Percentiles rank a stretch among this genome's conserved stretches.
phyloP scores from a whole-genome alignment of 2,113 vertebrate genomes.

The Clarias magur region DNA sequence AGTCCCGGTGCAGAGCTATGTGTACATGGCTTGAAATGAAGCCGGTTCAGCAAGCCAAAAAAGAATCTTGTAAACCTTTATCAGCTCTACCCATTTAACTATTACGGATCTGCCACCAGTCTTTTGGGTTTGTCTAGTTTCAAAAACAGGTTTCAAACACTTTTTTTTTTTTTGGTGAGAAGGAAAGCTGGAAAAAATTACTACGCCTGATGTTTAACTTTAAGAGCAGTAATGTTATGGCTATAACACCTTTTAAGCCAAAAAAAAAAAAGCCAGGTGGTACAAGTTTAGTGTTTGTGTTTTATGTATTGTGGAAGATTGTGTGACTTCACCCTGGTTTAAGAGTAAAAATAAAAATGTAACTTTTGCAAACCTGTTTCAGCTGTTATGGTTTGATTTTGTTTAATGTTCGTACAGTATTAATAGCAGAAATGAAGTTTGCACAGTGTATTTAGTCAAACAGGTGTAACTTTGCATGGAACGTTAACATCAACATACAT shows the following conservation, averaged over 20 bases:
- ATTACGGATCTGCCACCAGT: background rate
- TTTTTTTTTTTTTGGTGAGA: background rate
- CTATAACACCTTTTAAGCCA: background rate
- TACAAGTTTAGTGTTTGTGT: background rate
- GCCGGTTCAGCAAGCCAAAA: background rate
- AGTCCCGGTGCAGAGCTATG: background rate
- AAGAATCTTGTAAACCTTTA: background rate
- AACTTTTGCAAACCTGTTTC: background rate
- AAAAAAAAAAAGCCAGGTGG: background rate
- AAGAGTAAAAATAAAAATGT: too few species aligned
- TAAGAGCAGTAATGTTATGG: background rate
- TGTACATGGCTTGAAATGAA: background rate
- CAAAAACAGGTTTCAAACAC: background rate
- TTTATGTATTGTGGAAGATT: background rate
- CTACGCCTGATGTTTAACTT: background rate
- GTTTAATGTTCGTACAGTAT: background rate
- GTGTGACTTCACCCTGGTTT: background rate
- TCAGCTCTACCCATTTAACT: background rate
- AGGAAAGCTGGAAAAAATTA: background rate
- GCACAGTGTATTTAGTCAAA: background rate
- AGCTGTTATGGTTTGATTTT: too few species aligned
- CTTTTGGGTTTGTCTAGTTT: background rate
- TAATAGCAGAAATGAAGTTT: background rate
- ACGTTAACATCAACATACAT: background rate
- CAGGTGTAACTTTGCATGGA: background rate